Evolutionary conservation across 2,113 vertebrate genomes (phyloP), one percentile per base, ranked within the genome.

Genomic region (Rousettus leschenaultii): DNA sequence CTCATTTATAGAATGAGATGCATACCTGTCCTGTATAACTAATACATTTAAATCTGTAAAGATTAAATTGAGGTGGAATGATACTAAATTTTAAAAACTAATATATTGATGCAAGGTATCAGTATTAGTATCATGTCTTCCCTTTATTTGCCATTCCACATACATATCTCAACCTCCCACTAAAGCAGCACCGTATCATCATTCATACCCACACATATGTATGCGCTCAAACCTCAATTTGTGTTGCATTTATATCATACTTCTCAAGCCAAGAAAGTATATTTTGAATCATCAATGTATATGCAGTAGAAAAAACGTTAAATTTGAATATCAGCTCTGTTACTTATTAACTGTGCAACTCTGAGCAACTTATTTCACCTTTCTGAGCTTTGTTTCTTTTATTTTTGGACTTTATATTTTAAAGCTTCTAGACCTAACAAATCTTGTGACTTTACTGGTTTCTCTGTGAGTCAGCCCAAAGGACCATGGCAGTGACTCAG

Each of bases 121-220:
- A n/a, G 43, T 0, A 24, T n/a, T 5, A 21, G 24, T 13, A 35
- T 7, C 5, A 24, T 14, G 24, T 43, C 57, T 48, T 68, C 30
- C 5, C 35, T 57, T 59, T 90, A 21, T 59, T 35, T 45, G 26
- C 13, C 15, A 30, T 7, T 38, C 24, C 5, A 13, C 35, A 3
- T 2, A 4, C 0, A 5, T 6, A 22, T 16, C 28, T 5, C 33
- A 1, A 10, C 43, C 18, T 57, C n/a, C 35, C 7, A 18, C 22
- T 10, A 5, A 2, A 10, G 9, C 51, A 38, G 30, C 14, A 1
- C 4, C 11, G 68, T 35, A 26, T 51, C 14, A 0, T 24, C 26
- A 33, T 30, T 71, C 78, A 24, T 12, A n/a, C 19, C 5, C 0
- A 0, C 2, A 0, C 6, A 12, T 61, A 16, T 28, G 6, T 13